Evolutionary conservation across 2,113 vertebrate genomes (phyloP).

Genomic region (Mobula birostris): DNA sequence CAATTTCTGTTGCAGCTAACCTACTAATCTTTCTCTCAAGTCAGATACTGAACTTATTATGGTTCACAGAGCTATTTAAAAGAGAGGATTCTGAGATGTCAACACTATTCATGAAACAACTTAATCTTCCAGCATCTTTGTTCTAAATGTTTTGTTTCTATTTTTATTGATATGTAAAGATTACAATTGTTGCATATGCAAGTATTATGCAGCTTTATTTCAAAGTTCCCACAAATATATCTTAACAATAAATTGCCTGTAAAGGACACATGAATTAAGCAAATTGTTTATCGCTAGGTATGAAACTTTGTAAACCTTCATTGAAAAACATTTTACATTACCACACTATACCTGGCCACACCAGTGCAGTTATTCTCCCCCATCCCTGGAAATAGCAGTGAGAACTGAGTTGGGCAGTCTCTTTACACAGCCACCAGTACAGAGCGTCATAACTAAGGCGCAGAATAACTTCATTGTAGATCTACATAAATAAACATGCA

Average conservation of each 20-base stretch:
- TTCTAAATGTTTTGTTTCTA: background rate
- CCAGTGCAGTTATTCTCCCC: slow-evolving; percentile 21
- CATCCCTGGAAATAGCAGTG: background rate
- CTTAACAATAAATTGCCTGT: background rate
- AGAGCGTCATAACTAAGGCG: slow-evolving; percentile 57
- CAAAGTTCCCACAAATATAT: slow-evolving; percentile 34
- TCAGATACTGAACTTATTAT: background rate
- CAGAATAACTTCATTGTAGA: slow-evolving; percentile 98
- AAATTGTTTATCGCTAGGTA: background rate
- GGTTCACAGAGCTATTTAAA: background rate
- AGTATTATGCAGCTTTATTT: slow-evolving; percentile 15
- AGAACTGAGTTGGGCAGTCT: background rate
- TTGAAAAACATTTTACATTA: slow-evolving; percentile 19
- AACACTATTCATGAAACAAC: background rate
- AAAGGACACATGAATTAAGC: slow-evolving; percentile 24
- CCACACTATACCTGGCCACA: slow-evolving; percentile 13
- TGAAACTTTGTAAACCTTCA: slow-evolving; percentile 36
- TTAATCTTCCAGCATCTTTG: background rate
- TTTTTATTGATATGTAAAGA: slow-evolving; percentile 26
- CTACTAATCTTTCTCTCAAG: background rate
- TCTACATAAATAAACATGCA: slow-evolving; percentile 99
- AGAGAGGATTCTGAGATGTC: background rate
- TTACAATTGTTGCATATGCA: slow-evolving; percentile 20
- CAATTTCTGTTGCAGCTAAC: background rate
- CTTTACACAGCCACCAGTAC: slow-evolving; percentile 12